A percentile compares a stretch with the other conserved stretches of the same genome.
Conservation (phyloP, 2,888 invertebrate genomes). For the Ligdia adustata region DNA sequence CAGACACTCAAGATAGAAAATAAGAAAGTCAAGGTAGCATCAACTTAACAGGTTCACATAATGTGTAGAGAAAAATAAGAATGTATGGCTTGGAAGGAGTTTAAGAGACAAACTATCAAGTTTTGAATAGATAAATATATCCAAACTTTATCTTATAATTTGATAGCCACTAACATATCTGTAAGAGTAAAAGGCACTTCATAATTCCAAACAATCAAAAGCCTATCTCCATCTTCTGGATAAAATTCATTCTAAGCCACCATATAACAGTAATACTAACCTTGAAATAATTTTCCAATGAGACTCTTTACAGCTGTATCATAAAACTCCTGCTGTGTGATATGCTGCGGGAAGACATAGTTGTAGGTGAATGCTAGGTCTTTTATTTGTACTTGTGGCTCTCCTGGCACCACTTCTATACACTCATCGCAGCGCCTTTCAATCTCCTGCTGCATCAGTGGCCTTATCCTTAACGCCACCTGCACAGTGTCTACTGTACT, state of each 20-base stretch:
- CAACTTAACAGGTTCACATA: too few relatives aligned
- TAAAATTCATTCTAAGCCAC: neutral
- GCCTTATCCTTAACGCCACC: conserved; percentile 93
- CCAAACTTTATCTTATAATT: too few relatives aligned
- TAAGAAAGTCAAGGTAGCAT: too few relatives aligned
- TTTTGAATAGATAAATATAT: too few relatives aligned
- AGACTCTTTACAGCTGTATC: conserved; percentile 88
- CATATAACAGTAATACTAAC: conserved; percentile 56
- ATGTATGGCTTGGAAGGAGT: too few relatives aligned
- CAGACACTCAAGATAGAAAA: too few relatives aligned
- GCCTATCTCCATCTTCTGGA: neutral
- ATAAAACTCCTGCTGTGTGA: conserved; percentile 89
- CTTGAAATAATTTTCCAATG: conserved; percentile 91
- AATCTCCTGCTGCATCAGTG: conserved; percentile 89
- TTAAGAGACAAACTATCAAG: too few relatives aligned
- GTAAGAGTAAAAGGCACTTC: too few relatives aligned
- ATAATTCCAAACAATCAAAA: too few relatives aligned
- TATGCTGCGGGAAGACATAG: conserved; percentile 89
- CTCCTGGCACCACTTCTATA: conserved; percentile 85
- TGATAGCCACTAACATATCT: too few relatives aligned
- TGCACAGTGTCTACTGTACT: conserved; percentile 84
- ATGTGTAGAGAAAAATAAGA: too few relatives aligned
- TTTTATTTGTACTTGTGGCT: conserved; percentile 88
- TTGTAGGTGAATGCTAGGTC: conserved; percentile 93
- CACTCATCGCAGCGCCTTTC: conserved; percentile 90